A percentile compares a stretch with the other conserved stretches of the same genome.
phyloP scores from a whole-genome alignment of 2,113 vertebrate genomes.

The Trichechus manatus region DNA sequence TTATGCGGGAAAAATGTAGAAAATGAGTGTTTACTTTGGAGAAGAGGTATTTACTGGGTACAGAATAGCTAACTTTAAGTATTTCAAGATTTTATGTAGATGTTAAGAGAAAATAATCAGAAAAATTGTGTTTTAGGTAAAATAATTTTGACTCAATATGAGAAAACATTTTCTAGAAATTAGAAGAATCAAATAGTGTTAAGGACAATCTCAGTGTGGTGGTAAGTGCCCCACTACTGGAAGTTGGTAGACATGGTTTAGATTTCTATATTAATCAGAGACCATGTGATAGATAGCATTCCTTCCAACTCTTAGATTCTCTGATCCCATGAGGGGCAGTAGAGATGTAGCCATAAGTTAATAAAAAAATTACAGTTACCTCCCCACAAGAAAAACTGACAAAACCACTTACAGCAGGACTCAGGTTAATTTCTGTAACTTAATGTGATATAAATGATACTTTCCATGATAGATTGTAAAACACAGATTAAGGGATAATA shows the following conservation, averaged over 20 bases:
- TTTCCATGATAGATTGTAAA: neutral
- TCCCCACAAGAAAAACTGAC: neutral
- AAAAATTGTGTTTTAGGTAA: neutral
- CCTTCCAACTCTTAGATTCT: neutral
- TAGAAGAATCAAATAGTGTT: neutral
- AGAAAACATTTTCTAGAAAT: conserved; percentile 19
- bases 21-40: neutral
- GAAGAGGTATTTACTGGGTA: neutral
- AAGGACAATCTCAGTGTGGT: neutral
- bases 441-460: neutral
- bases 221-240: neutral
- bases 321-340: neutral
- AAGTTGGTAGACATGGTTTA: neutral
- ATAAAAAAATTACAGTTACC: neutral
- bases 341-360: neutral
- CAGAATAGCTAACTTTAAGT: neutral
- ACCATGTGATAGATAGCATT: neutral
- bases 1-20: neutral
- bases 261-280: conserved; percentile 36
- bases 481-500: neutral
- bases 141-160: neutral
- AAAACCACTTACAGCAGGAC: neutral
- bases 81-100: neutral
- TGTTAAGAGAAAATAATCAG: neutral
- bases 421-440: conserved; percentile 15